Conservation (phyloP, 2,797 vertebrate genomes). For the Acomys russatus region DNA sequence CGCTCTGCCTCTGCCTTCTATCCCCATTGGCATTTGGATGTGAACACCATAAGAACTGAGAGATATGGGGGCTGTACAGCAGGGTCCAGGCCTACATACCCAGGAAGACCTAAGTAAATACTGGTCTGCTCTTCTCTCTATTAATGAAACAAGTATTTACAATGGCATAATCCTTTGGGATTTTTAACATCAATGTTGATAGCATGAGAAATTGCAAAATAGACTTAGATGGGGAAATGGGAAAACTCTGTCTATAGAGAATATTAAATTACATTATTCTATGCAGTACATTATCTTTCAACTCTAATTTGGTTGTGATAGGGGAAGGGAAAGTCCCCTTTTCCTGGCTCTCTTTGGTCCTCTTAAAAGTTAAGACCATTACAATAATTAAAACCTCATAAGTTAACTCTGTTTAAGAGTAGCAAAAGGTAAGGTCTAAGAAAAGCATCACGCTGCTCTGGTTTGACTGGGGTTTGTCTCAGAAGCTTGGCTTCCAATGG, state of each 20-base stretch:
- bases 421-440: neutral
- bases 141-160: conserved; percentile 5
- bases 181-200: conserved; percentile 41
- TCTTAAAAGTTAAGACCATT: conserved; percentile 24
- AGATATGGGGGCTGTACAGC: neutral
- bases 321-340: neutral
- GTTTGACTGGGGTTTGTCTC: neutral
- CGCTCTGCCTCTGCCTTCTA: conserved; percentile 8
- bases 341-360: neutral
- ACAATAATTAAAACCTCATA: conserved; percentile 26
- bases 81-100: neutral
- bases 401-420: conserved; percentile 29
- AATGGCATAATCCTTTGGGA: neutral
- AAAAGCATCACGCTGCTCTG: neutral
- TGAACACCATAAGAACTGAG: neutral
- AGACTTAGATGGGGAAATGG: neutral
- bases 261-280: conserved; percentile 18
- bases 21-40: neutral
- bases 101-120: neutral
- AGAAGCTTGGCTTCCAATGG: neutral
- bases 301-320: conserved; percentile 1
- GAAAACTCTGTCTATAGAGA: neutral
- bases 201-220: neutral
- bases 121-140: neutral
- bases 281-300: neutral